Percentiles rank a stretch among this genome's conserved stretches.
These are phyloP conservation scores for Himalopsyche tibetana DNA, from an alignment of 2,888 invertebrate species.

Conservation along the genomic window DNA sequence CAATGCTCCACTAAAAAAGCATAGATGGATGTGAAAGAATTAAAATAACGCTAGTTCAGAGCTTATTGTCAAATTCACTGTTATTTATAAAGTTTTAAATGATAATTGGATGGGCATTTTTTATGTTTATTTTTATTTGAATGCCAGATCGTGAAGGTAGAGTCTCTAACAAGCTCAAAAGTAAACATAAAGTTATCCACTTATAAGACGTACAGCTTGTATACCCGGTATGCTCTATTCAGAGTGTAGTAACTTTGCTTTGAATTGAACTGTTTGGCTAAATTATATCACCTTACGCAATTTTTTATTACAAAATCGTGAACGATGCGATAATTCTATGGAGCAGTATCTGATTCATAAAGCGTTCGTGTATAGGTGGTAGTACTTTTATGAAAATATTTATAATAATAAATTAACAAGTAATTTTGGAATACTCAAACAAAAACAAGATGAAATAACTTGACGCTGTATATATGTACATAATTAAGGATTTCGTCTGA, in stretches of 20 bases:
- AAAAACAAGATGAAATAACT: too few species aligned
- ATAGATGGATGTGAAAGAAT: too few species aligned
- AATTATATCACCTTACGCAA: conserved; percentile 52
- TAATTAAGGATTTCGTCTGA: too few species aligned
- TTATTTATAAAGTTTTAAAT: conserved; percentile 3
- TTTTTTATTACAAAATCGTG: conserved; percentile 59
- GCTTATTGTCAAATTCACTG: too few species aligned
- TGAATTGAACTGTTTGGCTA: conserved; percentile 47
- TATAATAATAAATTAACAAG: too few species aligned
- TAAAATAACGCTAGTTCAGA: too few species aligned
- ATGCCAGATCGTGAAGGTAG: conserved; percentile 1
- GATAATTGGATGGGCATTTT: not conserved
- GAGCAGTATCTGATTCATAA: not conserved
- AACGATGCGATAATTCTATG: conserved; percentile 44
- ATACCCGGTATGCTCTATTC: not conserved
- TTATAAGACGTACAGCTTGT: not conserved
- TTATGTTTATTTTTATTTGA: conserved; percentile 23
- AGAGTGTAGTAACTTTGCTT: conserved; percentile 21
- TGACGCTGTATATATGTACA: too few species aligned
- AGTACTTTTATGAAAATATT: too few species aligned
- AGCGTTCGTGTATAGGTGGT: not conserved
- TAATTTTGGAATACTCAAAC: too few species aligned
- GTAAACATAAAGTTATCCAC: conserved; percentile 5
- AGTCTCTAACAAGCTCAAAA: conserved; percentile 3
- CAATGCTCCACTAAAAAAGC: too few species aligned